phyloP scores from a whole-genome alignment of 2,113 vertebrate species.

The Jaculus jaculus region DNA sequence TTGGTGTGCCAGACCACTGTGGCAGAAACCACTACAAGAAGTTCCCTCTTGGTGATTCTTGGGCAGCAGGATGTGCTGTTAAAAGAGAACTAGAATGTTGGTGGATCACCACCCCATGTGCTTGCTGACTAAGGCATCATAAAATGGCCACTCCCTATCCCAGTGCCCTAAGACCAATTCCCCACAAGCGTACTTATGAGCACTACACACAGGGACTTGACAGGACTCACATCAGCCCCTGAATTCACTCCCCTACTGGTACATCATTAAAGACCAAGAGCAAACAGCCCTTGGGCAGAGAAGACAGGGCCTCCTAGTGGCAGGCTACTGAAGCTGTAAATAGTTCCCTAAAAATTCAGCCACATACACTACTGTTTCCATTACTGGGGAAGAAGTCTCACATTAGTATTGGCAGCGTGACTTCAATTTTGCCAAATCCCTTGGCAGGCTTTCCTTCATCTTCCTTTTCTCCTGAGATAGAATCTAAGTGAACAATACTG shows the following conservation, averaged over 20 bases:
- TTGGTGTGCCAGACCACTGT: not conserved
- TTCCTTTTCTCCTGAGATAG: not conserved
- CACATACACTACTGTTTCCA: not conserved
- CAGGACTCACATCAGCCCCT: not conserved
- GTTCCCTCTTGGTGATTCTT: not conserved
- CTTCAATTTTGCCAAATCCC: not conserved
- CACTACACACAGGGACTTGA: rapidly evolving
- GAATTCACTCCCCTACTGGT: not conserved
- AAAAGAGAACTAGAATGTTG: not conserved
- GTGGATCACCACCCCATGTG: not conserved
- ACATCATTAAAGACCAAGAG: not conserved
- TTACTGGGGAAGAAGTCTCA: not conserved
- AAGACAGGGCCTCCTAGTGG: not conserved
- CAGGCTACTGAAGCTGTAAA: not conserved
- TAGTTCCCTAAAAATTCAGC: not conserved
- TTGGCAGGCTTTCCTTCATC: not conserved
- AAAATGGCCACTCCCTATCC: not conserved
- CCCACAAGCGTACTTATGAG: rapidly evolving
- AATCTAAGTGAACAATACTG: not conserved
- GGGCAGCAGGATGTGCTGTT: not conserved
- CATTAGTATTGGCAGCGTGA: not conserved
- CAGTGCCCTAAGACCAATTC: not conserved
- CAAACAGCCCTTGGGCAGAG: not conserved
- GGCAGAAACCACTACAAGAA: not conserved
- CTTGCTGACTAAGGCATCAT: not conserved